Conservation (phyloP, 2,888 invertebrate species). For the Hololepta plana region DNA sequence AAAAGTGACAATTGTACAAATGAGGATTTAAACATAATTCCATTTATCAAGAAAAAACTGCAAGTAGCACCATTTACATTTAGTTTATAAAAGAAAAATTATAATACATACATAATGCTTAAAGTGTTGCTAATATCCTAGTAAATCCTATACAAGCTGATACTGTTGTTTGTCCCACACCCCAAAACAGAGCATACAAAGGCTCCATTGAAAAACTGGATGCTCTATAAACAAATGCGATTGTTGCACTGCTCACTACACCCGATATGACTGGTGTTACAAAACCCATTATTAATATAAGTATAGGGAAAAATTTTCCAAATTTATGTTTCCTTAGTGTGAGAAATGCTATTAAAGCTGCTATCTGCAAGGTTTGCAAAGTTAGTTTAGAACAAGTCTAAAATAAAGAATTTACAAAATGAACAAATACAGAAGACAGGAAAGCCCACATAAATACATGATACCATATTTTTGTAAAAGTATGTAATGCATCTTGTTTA, state of each 20-base stretch:
- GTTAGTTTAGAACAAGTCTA: too few relatives aligned
- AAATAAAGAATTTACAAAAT: slow-evolving; percentile 34
- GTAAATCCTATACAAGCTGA: slow-evolving; percentile 85
- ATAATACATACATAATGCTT: slow-evolving; percentile 19
- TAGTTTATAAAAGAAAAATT: slow-evolving; percentile 3
- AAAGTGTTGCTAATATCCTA: slow-evolving; percentile 80
- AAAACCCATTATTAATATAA: slow-evolving; percentile 78
- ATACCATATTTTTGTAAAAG: slow-evolving; percentile 90
- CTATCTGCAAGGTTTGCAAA: slow-evolving; percentile 44
- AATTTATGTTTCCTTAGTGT: slow-evolving; percentile 86
- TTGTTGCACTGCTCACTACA: slow-evolving; percentile 74
- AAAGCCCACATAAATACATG: slow-evolving; percentile 91
- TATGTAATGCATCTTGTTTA: slow-evolving; percentile 34
- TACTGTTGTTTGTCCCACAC: slow-evolving; percentile 80
- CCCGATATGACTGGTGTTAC: slow-evolving; percentile 78
- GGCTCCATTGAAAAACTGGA: slow-evolving; percentile 80
- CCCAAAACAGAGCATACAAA: slow-evolving; percentile 86
- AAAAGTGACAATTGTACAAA: too few relatives aligned
- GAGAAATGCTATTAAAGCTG: slow-evolving; percentile 78
- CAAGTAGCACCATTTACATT: too few relatives aligned
- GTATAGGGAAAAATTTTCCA: slow-evolving; percentile 83
- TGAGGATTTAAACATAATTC: slow-evolving; percentile 10
- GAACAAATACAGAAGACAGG: slow-evolving; percentile 85
- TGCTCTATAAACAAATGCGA: slow-evolving; percentile 85
- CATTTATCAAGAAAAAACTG: too few relatives aligned